Evolutionary conservation across 2,888 invertebrate genomes (phyloP).

Genomic region (Monochamus alternatus): DNA sequence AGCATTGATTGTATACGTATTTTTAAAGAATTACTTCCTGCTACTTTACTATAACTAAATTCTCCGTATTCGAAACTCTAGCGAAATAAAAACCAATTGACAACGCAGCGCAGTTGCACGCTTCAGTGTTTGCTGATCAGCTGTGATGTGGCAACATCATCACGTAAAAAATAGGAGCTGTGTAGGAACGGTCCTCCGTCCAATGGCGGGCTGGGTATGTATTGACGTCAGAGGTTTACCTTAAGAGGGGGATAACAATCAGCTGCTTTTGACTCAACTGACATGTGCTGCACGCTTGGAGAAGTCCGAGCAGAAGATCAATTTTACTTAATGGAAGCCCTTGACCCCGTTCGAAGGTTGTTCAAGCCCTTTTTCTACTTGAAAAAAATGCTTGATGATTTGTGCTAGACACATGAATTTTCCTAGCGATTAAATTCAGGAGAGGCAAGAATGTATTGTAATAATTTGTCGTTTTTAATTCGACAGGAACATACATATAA

Average conservation of each 20-base stretch:
- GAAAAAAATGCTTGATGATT: no score
- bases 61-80: no score
- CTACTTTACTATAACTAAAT: no score
- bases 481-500: no score
- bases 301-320: constrained; percentile 30
- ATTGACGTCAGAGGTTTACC: constrained; percentile 55
- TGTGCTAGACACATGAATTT: no score
- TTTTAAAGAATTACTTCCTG: no score
- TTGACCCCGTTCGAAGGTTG: constrained; percentile 3
- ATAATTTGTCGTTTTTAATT: no score
- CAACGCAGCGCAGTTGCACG: not conserved
- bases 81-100: not conserved
- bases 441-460: no score
- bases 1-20: no score
- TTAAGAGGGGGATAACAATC: constrained; percentile 56
- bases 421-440: no score
- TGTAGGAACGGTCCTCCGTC: constrained; percentile 31
- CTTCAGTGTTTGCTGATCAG: constrained; percentile 57
- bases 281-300: constrained; percentile 22
- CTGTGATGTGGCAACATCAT: constrained; percentile 60
- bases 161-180: constrained; percentile 44
- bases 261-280: constrained; percentile 56
- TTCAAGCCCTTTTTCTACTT: not conserved
- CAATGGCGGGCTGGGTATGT: constrained; percentile 51
- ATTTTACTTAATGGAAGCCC: constrained; percentile 37